Percentiles rank a stretch among this genome's conserved stretches.
Conservation (phyloP, 2,797 vertebrate genomes). For the Coracias cyanogaster region DNA sequence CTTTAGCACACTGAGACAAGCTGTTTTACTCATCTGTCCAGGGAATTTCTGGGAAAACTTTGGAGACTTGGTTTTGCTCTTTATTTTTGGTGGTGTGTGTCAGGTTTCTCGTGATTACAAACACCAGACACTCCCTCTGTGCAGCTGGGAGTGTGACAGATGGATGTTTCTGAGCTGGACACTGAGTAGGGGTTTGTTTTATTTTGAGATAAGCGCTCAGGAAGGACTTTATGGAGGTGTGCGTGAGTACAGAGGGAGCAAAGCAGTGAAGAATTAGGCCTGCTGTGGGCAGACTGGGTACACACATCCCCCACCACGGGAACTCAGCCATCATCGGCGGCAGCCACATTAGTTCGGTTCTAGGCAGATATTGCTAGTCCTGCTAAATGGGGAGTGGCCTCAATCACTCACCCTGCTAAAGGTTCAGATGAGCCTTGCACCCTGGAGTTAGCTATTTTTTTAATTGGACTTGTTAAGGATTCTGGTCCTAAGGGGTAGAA, state of each 20-base stretch:
- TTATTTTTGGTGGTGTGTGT: neutral
- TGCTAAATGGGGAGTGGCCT: neutral
- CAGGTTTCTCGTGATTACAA: neutral
- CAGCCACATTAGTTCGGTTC: neutral
- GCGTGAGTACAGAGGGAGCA: neutral
- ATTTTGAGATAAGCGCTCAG: slow-evolving; percentile 12
- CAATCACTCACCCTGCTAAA: neutral
- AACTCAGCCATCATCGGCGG: neutral
- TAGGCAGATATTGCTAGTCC: neutral
- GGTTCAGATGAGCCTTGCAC: neutral
- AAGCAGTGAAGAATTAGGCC: slow-evolving; percentile 5
- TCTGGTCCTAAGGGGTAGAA: neutral
- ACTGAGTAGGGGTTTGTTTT: neutral
- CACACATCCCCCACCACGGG: neutral
- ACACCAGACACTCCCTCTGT: neutral
- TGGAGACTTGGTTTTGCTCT: slow-evolving; percentile 6
- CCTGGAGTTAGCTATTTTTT: neutral
- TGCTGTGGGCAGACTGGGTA: neutral
- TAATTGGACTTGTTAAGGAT: neutral
- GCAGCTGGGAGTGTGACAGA: neutral
- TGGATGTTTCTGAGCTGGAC: slow-evolving; percentile 14
- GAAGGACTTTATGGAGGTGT: neutral
- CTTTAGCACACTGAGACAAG: neutral
- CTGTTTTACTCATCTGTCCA: neutral
- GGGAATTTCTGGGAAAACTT: neutral